Evolutionary conservation across 2,888 invertebrate species (phyloP), one percentile per base, ranked within the genome.

Genomic region (Iselma pallidipennis): DNA sequence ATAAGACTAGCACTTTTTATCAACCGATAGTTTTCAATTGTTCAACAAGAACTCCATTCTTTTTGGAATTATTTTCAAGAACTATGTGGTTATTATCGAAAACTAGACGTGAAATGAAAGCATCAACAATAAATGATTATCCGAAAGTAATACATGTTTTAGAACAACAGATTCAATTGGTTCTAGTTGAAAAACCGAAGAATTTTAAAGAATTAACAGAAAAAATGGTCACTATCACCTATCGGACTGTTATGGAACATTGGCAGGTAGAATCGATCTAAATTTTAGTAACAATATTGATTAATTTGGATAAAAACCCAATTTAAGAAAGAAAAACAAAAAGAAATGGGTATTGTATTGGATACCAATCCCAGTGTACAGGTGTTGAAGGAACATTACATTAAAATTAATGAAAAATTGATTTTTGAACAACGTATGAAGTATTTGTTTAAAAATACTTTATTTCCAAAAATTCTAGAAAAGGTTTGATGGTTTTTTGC

Each of bases 21-120:
- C 78, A 80, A 57, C 81, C 81, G 0, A 67, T 79, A 45, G 68
- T 79, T 29, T 81, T 80, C 66, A 73, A 73, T 37, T 74, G 74
- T 16, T 69, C 74, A 4, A 69, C 74, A 3, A 74, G 72, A 57
- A 71, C 66, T 5, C 76, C 78, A 10, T 80, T 80, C 64, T 75
- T 81, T 49, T 71, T 75, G 52, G 81, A 81, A 66, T 67, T 81
- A 19, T 81, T 80, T 68, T 78, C 78, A 0, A 68, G 80, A 57
- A 75, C 77, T 0, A 79, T 81, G 79, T 80, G 78, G 78, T 65
- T 80, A 14, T 61, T 81, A 33, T 80, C 80, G 2, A 77, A 76
- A 65, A 81, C 80, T 0, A 73, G 80, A 65, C 68, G 77, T 42
- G 81, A 81, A 67, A 81, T 81, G 81, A 79, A 76, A 67, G 80